These are phyloP conservation scores for Caenorhabditis japonica DNA, from an alignment of 2,888 invertebrate genomes.

Conservation along the genomic window DNA sequence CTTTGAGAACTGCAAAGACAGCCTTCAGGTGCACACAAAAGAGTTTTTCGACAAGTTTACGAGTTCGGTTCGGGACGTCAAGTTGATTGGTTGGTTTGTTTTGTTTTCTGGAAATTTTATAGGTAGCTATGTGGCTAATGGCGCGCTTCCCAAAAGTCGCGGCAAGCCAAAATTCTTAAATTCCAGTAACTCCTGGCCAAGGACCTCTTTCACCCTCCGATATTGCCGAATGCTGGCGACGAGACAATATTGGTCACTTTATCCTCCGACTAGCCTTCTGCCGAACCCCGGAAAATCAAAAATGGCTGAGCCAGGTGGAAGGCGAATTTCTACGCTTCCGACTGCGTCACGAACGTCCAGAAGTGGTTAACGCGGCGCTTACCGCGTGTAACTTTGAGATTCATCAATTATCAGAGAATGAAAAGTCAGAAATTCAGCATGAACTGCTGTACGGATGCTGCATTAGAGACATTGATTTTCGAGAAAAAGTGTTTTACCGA, in stretches of 20 bases:
- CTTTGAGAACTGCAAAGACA: slow-evolving; percentile 53
- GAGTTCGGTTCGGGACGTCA: slow-evolving; percentile 2
- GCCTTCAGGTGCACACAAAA: slow-evolving; percentile 10
- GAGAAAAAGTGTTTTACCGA: slow-evolving; percentile 6
- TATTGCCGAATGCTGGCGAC: slow-evolving; percentile 42
- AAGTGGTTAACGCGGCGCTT: slow-evolving; percentile 23
- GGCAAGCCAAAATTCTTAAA: not conserved
- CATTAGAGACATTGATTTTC: not conserved
- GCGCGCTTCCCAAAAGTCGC: not conserved
- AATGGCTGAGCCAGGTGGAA: slow-evolving; percentile 91
- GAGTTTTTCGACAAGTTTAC: slow-evolving; percentile 31
- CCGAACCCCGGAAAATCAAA: slow-evolving; percentile 85
- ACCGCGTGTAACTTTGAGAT: slow-evolving; percentile 73
- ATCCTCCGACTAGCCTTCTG: slow-evolving; percentile 92
- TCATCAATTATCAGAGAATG: slow-evolving; percentile 19
- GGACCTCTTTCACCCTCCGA: not conserved
- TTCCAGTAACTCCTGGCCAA: slow-evolving; percentile 22
- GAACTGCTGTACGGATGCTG: slow-evolving; percentile 17
- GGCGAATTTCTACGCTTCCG: slow-evolving; percentile 83
- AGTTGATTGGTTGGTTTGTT: slow-evolving; percentile 36
- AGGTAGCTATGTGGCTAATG: too few species aligned
- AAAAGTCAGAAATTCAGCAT: slow-evolving; percentile 18
- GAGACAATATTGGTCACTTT: slow-evolving; percentile 92
- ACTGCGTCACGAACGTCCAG: slow-evolving; percentile 28
- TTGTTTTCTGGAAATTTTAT: too few species aligned